Evolutionary conservation across 2,888 invertebrate species (phyloP).

Genomic region (Brenthis ino): DNA sequence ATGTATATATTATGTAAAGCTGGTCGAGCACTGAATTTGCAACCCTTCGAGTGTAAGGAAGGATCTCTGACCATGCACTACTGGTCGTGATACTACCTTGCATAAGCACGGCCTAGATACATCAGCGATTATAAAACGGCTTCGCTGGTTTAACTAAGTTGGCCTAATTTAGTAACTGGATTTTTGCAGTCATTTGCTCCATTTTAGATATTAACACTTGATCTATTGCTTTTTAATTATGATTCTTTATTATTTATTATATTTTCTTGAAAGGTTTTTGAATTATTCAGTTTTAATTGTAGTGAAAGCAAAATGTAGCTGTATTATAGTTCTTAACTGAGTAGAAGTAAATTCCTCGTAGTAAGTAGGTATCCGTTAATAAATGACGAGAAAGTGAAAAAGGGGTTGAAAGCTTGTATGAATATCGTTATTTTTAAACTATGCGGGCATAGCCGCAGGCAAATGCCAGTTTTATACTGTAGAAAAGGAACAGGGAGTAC

Average conservation of each 20-base stretch:
- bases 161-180: constrained; percentile 23
- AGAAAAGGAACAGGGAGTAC: too few species aligned
- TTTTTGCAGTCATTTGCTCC: constrained; percentile 2
- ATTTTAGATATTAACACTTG: constrained; percentile 9
- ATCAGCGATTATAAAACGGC: constrained; percentile 29
- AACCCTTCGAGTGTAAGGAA: background rate
- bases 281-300: background rate
- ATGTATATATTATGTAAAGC: too few species aligned
- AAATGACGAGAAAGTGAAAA: too few species aligned
- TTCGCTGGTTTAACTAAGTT: constrained; percentile 19
- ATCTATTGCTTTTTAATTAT: background rate
- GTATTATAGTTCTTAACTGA: too few species aligned
- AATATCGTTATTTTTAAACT: too few species aligned
- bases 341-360: too few species aligned
- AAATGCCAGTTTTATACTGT: too few species aligned
- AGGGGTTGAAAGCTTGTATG: too few species aligned
- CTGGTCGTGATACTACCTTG: constrained; percentile 5
- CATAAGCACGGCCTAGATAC: constrained; percentile 28
- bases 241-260: background rate
- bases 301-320: too few species aligned
- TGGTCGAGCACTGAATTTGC: background rate
- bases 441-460: too few species aligned
- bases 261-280: background rate
- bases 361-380: too few species aligned
- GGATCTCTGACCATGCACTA: constrained; percentile 8